Conservation (phyloP, 2,113 vertebrate species). For the Halcyon malimbica region DNA sequence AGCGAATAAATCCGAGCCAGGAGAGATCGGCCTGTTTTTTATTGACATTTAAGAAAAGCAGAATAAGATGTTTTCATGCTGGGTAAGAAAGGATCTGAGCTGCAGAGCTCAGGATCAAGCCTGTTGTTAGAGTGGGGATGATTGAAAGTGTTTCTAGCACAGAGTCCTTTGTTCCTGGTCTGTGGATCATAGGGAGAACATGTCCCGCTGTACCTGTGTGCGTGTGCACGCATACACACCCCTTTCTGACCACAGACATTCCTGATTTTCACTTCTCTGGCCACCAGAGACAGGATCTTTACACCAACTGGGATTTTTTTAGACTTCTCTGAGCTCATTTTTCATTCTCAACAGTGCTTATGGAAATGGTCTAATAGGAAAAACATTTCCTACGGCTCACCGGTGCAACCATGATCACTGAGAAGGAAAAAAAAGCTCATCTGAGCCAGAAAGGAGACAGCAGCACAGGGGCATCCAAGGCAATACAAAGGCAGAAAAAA, state of each 20-base stretch:
- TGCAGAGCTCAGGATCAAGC: not conserved
- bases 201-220: not conserved
- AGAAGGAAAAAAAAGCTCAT: conserved; percentile 58
- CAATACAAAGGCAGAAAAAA: conserved; percentile 14
- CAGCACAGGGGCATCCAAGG: conserved; percentile 35
- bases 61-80: not conserved
- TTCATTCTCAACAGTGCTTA: not conserved
- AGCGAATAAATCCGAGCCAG: not conserved
- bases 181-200: not conserved
- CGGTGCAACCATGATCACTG: conserved; percentile 29
- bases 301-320: not conserved
- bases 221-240: not conserved
- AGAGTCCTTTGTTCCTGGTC: not conserved
- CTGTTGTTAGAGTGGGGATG: not conserved
- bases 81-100: not conserved
- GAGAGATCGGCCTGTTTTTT: not conserved
- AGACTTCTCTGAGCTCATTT: conserved; percentile 1
- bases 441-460: conserved; percentile 39
- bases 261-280: not conserved
- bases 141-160: not conserved
- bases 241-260: not conserved
- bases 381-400: conserved; percentile 51
- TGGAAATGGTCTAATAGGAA: conserved; percentile 16
- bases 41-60: not conserved
- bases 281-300: not conserved